phyloP scores from a whole-genome alignment of 2,113 vertebrate species.

The Cheilinus undulatus region DNA sequence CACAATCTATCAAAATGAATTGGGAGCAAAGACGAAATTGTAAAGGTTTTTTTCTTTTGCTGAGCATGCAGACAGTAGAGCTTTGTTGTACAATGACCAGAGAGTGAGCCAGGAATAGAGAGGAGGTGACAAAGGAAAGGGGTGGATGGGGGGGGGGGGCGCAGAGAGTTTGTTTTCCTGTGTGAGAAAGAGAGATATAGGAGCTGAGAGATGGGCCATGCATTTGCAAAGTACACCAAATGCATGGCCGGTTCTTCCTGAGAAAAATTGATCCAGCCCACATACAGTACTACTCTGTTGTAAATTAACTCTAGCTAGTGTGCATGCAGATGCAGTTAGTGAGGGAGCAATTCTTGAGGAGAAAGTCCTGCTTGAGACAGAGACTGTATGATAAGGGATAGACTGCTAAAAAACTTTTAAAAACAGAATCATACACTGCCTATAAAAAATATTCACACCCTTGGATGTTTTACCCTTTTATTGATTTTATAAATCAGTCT shows the following conservation, averaged over 20 bases:
- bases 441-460: too few relatives aligned
- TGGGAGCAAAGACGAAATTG: slow-evolving; percentile 45
- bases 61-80: slow-evolving; percentile 58
- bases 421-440: too few relatives aligned
- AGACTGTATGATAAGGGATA: neutral
- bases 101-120: slow-evolving; percentile 47
- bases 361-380: too few relatives aligned
- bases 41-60: slow-evolving; percentile 63
- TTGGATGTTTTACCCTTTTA: too few relatives aligned
- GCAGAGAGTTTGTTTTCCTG: slow-evolving; percentile 26
- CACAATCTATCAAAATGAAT: slow-evolving; percentile 72
- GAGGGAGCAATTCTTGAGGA: neutral
- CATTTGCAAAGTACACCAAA: slow-evolving; percentile 29
- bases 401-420: too few relatives aligned
- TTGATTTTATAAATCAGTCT: too few relatives aligned
- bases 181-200: slow-evolving; percentile 22
- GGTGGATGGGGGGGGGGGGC: slow-evolving; percentile 17
- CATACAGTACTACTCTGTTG: slow-evolving; percentile 6
- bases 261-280: slow-evolving; percentile 20
- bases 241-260: neutral
- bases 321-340: slow-evolving; percentile 4
- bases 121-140: slow-evolving; percentile 49
- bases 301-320: slow-evolving; percentile 17
- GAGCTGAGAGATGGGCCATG: slow-evolving; percentile 9
- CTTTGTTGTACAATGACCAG: slow-evolving; percentile 66